Conservation (phyloP, 92 coral and sea anemone species). For the Hydrozoanthus gracilis region DNA sequence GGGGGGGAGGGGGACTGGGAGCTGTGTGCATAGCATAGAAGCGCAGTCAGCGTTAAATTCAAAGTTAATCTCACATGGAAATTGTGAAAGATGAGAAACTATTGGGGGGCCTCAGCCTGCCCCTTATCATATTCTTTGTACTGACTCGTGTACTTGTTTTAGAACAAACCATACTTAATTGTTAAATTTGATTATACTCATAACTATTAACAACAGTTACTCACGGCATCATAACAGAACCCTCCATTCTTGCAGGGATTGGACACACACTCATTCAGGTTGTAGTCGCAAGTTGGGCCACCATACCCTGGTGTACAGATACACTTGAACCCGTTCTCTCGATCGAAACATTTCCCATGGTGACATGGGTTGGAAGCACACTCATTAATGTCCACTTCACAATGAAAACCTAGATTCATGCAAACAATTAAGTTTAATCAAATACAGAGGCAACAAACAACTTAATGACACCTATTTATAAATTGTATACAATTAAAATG, state of each 20-base stretch:
- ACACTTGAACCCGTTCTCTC: constrained; percentile 81
- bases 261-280: constrained; percentile 86
- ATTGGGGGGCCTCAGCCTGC: too few species aligned
- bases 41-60: too few species aligned
- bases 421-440: not conserved
- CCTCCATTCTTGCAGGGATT: constrained; percentile 93
- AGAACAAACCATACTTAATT: too few species aligned
- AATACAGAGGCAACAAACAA: not conserved
- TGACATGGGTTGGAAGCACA: constrained; percentile 86
- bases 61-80: too few species aligned
- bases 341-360: constrained; percentile 89
- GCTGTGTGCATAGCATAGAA: too few species aligned
- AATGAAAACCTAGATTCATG: constrained; percentile 74
- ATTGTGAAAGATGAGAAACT: too few species aligned
- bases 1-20: too few species aligned
- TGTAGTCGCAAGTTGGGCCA: constrained; percentile 78
- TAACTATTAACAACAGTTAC: not conserved
- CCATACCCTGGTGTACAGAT: constrained; percentile 88
- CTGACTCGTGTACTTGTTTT: too few species aligned
- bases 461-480: not conserved
- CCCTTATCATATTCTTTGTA: too few species aligned
- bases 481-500: too few species aligned
- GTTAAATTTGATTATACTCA: too few species aligned
- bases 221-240: constrained; percentile 79
- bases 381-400: constrained; percentile 94